phyloP scores from a whole-genome alignment of 2,888 invertebrate genomes.

The Griposia aprilina region DNA sequence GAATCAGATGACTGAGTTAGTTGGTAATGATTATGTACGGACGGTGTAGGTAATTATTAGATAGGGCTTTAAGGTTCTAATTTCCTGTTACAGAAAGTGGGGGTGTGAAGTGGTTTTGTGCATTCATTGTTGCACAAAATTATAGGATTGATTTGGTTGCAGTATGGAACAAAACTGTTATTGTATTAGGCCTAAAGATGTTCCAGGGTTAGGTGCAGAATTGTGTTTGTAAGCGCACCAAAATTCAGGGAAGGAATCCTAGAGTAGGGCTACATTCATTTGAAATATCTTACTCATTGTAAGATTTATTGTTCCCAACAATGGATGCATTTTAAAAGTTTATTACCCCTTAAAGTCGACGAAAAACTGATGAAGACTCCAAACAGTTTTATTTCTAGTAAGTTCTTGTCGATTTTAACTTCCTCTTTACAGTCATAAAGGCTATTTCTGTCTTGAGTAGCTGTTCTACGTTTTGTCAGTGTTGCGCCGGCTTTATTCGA shows the following conservation, averaged over 20 bases:
- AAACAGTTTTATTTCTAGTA: not conserved
- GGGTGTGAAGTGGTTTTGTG: not conserved
- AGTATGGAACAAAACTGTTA: not conserved
- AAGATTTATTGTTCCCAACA: conserved; percentile 2
- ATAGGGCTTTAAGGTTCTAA: conserved; percentile 19
- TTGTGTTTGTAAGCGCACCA: not conserved
- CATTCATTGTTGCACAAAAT: conserved; percentile 16
- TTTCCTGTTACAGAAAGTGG: conserved; percentile 31
- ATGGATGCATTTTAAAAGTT: conserved; percentile 22
- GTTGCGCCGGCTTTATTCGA: conserved; percentile 7
- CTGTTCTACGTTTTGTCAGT: conserved; percentile 29
- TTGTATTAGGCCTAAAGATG: not conserved
- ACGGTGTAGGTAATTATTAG: conserved; percentile 6
- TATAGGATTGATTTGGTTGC: not conserved
- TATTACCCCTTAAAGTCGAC: not conserved
- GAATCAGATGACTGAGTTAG: conserved; percentile 23
- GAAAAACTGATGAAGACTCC: conserved; percentile 19
- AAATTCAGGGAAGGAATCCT: conserved; percentile 3
- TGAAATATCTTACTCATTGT: not conserved
- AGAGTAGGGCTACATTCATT: not conserved
- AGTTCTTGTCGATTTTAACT: conserved; percentile 1
- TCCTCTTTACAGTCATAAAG: not conserved
- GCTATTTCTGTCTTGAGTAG: not conserved
- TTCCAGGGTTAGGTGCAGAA: not conserved
- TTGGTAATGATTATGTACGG: conserved; percentile 18